Evolutionary conservation across 2,797 vertebrate species (phyloP), one percentile per base, ranked within the genome.

Genomic region (Huso huso): DNA sequence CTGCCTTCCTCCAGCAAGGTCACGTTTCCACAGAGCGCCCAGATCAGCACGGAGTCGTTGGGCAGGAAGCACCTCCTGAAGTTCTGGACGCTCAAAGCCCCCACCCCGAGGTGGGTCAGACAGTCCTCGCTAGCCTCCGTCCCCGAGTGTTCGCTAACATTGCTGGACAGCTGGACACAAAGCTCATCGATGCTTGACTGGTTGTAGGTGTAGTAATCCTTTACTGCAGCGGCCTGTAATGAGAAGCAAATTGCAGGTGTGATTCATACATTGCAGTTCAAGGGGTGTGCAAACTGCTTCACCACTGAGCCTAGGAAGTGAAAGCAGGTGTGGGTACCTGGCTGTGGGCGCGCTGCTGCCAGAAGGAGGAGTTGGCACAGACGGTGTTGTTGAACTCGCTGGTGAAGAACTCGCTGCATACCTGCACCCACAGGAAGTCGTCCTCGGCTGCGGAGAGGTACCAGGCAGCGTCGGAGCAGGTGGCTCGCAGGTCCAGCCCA

Each of bases 41-140:
- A 79, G 1, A 88, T 79, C 69, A 92, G 82, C 12, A 83, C 76
- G 0, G 89, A 85, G 73, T 75, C 81, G 66, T 94, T 94, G 60
- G 92, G 91, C 68, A 93, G 81, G 72, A 95, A 92, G 75, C 93
- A 95, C 65, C 82, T 85, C 79, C 91, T 88, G 76, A 94, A 93
- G 9, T 83, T 81, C 50, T 85, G 81, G 49, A 90, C 89, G 61
- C 78, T 91, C 52, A 94, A 78, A 7, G 86, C 82, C 51, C 83
- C 74, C 72, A 82, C 78, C 57, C 79, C 84, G 52, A 91, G 75
- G 65, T 82, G 82, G 10, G 80, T 70, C 5, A 90, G 79, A 70
- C 93, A 94, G 71, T 76, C 74, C 7, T 89, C 82, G 9, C 69
- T 75, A 0, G 79, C 68, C 0, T 72, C 83, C 6, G 78, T 75